Evolutionary conservation across 2,888 invertebrate genomes (phyloP).

Genomic region (Trichopria drosophilae): DNA sequence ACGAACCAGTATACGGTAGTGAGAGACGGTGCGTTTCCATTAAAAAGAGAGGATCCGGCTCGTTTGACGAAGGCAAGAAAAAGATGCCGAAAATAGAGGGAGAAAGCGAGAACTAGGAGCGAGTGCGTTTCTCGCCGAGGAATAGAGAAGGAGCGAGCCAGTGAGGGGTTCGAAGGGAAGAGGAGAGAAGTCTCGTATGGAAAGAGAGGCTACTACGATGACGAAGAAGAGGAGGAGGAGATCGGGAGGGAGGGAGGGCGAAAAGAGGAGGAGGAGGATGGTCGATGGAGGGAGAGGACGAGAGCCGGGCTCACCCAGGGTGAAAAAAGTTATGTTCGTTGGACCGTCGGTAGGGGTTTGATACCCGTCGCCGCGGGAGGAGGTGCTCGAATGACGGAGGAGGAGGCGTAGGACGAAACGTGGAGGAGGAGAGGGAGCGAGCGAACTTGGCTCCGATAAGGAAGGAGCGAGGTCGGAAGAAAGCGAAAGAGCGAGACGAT

Average conservation of each 20-base stretch:
- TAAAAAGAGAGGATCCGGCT: too few relatives aligned
- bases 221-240: conserved; percentile 16
- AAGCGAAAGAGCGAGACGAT: background rate
- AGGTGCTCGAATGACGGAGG: conserved; percentile 4
- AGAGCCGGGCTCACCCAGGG: conserved; percentile 33
- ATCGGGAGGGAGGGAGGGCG: conserved; percentile 35
- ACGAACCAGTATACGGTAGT: too few relatives aligned
- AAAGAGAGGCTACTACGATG: conserved; percentile 6
- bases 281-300: conserved; percentile 17
- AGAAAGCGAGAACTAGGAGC: too few relatives aligned
- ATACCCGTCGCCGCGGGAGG: background rate
- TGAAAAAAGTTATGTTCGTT: conserved; percentile 45
- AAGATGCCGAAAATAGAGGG: too few relatives aligned
- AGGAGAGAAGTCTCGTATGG: conserved; percentile 12
- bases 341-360: conserved; percentile 34
- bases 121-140: conserved; percentile 21
- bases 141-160: conserved; percentile 20
- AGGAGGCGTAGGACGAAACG: conserved; percentile 11
- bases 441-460: conserved; percentile 34
- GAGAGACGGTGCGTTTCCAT: too few relatives aligned
- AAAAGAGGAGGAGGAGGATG: conserved; percentile 29
- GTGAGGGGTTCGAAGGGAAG: conserved; percentile 22
- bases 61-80: too few relatives aligned
- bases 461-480: conserved; percentile 19
- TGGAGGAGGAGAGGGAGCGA: conserved; percentile 18